Evolutionary conservation across 2,113 vertebrate genomes (phyloP).

Genomic region (Trochalopteron elliotii): DNA sequence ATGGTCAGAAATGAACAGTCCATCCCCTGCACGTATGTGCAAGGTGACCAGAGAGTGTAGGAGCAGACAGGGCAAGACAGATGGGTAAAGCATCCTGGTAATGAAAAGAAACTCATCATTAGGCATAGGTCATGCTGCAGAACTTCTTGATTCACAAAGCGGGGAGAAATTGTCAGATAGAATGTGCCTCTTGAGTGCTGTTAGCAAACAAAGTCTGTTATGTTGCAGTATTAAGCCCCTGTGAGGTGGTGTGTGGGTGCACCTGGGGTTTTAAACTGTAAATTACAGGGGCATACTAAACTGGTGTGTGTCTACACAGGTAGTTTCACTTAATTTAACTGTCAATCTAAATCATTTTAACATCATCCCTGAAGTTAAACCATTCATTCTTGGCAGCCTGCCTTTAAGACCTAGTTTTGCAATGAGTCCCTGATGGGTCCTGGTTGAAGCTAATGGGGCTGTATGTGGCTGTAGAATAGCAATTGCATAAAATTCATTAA

Average conservation of each 20-base stretch:
- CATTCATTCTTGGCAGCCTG: conserved; percentile 17
- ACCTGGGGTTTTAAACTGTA: conserved; percentile 13
- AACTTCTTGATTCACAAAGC: neutral
- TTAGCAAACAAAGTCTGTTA: conserved; percentile 41
- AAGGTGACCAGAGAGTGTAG: neutral
- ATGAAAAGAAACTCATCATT: neutral
- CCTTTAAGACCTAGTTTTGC: conserved; percentile 12
- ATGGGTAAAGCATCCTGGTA: neutral
- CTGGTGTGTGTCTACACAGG: conserved; percentile 17
- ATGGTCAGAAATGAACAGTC: neutral
- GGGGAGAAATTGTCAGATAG: neutral
- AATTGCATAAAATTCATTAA: conserved; percentile 2
- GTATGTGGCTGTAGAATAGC: neutral
- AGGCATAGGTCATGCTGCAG: neutral
- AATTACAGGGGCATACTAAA: conserved; percentile 23
- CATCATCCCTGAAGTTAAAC: conserved; percentile 32
- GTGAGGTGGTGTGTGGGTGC: neutral
- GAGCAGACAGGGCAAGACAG: neutral
- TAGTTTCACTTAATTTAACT: conserved; percentile 61
- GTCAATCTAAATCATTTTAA: conserved; percentile 59
- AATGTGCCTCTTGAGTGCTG: neutral
- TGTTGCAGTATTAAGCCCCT: neutral
- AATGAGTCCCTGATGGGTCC: conserved; percentile 2
- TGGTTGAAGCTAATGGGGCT: neutral
- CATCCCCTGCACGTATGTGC: neutral